These are phyloP conservation scores for Oplegnathus fasciatus DNA, from an alignment of 2,113 vertebrate genomes.

Conservation along the genomic window DNA sequence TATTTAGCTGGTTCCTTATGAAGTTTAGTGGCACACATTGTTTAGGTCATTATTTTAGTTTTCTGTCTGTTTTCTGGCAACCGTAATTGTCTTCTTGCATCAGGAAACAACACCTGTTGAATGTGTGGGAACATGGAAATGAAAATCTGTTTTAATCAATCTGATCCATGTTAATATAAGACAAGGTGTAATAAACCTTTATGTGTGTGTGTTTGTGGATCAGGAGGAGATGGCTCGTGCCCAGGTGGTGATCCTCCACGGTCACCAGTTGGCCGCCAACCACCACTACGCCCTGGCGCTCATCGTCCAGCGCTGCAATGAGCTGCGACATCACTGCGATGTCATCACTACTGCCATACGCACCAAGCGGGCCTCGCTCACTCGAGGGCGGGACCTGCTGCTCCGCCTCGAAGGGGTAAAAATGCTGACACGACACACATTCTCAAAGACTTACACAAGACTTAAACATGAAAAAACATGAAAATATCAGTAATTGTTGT, in stretches of 20 bases:
- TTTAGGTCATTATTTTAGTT: background rate
- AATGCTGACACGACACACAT: background rate
- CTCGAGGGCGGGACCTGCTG: slow-evolving; percentile 88
- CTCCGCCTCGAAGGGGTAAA: slow-evolving; percentile 90
- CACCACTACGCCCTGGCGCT: slow-evolving; percentile 96
- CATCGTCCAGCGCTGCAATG: slow-evolving; percentile 95
- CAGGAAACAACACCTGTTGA: background rate
- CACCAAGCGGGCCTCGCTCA: slow-evolving; percentile 85
- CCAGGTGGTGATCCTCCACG: slow-evolving; percentile 91
- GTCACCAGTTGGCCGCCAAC: slow-evolving; percentile 92
- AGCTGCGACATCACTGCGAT: slow-evolving; percentile 92
- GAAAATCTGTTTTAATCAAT: background rate
- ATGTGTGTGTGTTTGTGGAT: slow-evolving; percentile 12
- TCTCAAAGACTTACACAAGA: background rate
- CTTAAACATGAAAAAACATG: background rate
- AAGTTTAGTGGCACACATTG: background rate
- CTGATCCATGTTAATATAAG: background rate
- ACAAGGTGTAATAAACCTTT: background rate
- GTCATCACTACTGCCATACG: slow-evolving; percentile 87
- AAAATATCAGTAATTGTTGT: background rate
- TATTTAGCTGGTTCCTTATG: background rate
- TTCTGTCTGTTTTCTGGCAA: background rate
- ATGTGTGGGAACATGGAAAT: background rate
- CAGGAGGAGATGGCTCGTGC: slow-evolving; percentile 91
- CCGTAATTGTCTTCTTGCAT: background rate